Percentiles rank a stretch among this genome's conserved stretches.
Evolutionary conservation across 2,113 vertebrate genomes (phyloP).

Genomic region (Nothocercus julius): DNA sequence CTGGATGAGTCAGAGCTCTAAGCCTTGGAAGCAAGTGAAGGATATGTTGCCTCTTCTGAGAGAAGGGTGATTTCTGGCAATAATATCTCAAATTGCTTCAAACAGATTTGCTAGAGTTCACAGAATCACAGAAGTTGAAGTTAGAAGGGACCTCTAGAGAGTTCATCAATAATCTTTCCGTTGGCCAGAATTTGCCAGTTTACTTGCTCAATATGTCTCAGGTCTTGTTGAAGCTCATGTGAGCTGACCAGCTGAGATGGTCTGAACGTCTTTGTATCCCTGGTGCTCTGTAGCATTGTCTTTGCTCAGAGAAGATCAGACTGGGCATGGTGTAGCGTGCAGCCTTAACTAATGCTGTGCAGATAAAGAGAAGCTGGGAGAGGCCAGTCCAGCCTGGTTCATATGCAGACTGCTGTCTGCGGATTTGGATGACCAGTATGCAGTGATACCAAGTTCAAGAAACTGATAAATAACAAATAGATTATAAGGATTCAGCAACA

Average conservation of each 20-base stretch:
- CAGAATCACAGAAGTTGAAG: no score
- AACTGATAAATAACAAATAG: not conserved
- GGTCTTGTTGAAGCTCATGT: not conserved
- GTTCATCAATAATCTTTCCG: not conserved
- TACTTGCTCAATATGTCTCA: not conserved
- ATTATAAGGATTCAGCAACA: not conserved
- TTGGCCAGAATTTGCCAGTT: not conserved
- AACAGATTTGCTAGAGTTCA: not conserved
- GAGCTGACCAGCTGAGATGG: not conserved
- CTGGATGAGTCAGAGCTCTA: not conserved
- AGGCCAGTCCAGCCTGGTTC: not conserved
- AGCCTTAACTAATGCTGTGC: not conserved
- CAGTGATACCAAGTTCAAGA: not conserved
- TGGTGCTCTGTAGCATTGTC: not conserved
- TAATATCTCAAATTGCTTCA: not conserved
- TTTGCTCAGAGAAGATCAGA: not conserved
- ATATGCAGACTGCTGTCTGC: not conserved
- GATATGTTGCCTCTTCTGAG: not conserved
- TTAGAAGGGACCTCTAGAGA: no score
- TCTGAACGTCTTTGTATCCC: not conserved
- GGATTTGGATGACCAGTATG: not conserved
- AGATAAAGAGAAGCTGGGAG: not conserved
- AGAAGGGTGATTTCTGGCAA: not conserved
- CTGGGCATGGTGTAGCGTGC: not conserved
- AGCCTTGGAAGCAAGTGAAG: fast-evolving